phyloP scores from a whole-genome alignment of 1,140 invertebrate genomes.

The Muscidifurax raptorellus region DNA sequence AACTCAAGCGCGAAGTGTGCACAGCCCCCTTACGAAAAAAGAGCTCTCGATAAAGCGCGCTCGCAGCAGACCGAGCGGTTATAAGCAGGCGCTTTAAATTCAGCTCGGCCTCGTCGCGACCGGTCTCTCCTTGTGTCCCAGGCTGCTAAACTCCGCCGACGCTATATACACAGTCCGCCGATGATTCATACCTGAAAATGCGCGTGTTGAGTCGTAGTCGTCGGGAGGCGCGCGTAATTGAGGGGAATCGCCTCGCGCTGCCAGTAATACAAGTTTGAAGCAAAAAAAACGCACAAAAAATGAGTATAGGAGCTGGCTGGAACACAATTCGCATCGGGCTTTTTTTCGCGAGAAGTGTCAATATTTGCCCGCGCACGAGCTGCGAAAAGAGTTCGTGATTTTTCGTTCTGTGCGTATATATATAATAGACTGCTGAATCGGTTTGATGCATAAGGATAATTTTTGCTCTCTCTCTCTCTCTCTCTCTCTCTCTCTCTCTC shows the following conservation, averaged over 20 bases:
- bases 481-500: no score
- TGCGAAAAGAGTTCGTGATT: no score
- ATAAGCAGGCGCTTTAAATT: constrained; percentile 50
- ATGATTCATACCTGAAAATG: constrained; percentile 44
- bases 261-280: no score
- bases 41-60: background rate
- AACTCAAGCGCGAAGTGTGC: background rate
- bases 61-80: no score
- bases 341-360: constrained; percentile 17
- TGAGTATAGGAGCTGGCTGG: no score
- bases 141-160: background rate
- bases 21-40: background rate
- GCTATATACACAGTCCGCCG: constrained; percentile 7
- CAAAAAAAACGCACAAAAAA: background rate
- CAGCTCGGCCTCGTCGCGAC: constrained; percentile 28
- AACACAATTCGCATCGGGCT: no score
- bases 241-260: constrained; percentile 14
- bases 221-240: constrained; percentile 31
- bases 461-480: no score
- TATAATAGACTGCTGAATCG: no score
- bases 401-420: no score
- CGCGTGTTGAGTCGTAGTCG: background rate
- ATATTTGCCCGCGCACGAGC: constrained; percentile 25
- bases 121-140: constrained; percentile 1
- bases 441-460: background rate